A percentile compares a stretch with the other conserved stretches of the same genome.
These are phyloP conservation scores for Drosophila kanapiae DNA, from an alignment of 1,140 invertebrate genomes.

Conservation along the genomic window DNA sequence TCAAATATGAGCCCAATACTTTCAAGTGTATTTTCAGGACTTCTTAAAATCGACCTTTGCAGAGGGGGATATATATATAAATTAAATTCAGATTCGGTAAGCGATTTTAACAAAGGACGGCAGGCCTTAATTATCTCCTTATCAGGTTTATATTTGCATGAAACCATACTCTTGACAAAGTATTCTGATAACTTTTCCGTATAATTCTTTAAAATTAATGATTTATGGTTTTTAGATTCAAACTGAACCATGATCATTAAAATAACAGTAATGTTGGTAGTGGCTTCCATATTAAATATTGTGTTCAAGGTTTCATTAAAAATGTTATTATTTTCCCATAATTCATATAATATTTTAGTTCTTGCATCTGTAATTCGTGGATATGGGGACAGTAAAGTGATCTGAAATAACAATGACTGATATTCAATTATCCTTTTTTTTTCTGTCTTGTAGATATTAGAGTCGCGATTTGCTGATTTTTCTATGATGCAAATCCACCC, in stretches of 20 bases:
- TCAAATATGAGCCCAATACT: constrained; percentile 91
- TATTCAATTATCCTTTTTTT: constrained; percentile 69
- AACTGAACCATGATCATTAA: constrained; percentile 63
- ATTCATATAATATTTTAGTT: constrained; percentile 73
- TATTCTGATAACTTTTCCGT: constrained; percentile 88
- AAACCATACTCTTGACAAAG: constrained; percentile 93
- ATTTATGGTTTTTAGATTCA: constrained; percentile 27
- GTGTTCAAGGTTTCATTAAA: constrained; percentile 50
- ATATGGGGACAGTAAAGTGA: constrained; percentile 55
- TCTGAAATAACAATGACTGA: constrained; percentile 72
- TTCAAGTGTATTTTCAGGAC: constrained; percentile 95
- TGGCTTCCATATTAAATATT: constrained; percentile 69
- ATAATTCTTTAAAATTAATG: constrained; percentile 83
- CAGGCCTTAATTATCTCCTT: constrained; percentile 89
- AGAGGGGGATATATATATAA: constrained; percentile 91
- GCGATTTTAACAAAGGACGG: constrained; percentile 88
- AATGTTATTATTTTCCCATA: constrained; percentile 68
- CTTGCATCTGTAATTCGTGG: constrained; percentile 63
- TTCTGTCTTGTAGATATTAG: constrained; percentile 72
- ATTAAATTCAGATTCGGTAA: constrained; percentile 92
- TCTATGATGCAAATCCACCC: constrained; percentile 66
- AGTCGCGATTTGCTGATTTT: constrained; percentile 56
- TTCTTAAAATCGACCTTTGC: constrained; percentile 97
- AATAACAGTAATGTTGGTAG: constrained; percentile 60
- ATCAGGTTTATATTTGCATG: constrained; percentile 91